Conservation (phyloP, 2,113 vertebrate species). For the Sorex araneus region DNA sequence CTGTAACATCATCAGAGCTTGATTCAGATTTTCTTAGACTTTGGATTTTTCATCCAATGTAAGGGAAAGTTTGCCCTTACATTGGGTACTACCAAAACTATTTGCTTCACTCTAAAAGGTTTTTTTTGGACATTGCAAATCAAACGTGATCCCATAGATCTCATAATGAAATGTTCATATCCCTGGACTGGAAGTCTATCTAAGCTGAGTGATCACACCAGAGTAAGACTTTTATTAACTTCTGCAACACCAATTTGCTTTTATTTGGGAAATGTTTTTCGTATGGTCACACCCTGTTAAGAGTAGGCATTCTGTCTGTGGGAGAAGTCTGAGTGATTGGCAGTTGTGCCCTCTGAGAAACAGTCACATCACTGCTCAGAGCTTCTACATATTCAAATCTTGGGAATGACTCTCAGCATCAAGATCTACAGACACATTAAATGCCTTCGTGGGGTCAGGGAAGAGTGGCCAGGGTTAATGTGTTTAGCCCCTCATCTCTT, state of each 20-base stretch:
- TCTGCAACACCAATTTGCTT: background rate
- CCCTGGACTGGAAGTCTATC: background rate
- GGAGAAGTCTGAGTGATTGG: background rate
- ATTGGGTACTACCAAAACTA: slow-evolving; percentile 28
- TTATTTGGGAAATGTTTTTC: background rate
- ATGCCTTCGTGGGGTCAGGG: slow-evolving; percentile 38
- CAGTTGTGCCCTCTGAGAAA: background rate
- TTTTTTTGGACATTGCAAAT: background rate
- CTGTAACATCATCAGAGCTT: background rate
- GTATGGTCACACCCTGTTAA: background rate
- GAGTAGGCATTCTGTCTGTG: background rate
- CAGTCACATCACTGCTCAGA: background rate
- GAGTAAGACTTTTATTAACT: background rate
- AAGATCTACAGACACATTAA: slow-evolving; percentile 45
- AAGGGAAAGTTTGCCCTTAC: background rate
- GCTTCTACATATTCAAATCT: slow-evolving; percentile 34
- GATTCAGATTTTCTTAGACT: slow-evolving; percentile 11
- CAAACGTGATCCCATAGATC: background rate
- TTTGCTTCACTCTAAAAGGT: background rate
- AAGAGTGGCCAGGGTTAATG: slow-evolving; percentile 60
- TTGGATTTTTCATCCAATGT: slow-evolving; percentile 42
- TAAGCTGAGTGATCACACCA: background rate
- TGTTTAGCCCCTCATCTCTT: slow-evolving; percentile 50
- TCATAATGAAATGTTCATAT: background rate
- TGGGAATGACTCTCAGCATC: background rate